Evolutionary conservation across 2,888 invertebrate species (phyloP).

Genomic region (Macrophya alboannulata): DNA sequence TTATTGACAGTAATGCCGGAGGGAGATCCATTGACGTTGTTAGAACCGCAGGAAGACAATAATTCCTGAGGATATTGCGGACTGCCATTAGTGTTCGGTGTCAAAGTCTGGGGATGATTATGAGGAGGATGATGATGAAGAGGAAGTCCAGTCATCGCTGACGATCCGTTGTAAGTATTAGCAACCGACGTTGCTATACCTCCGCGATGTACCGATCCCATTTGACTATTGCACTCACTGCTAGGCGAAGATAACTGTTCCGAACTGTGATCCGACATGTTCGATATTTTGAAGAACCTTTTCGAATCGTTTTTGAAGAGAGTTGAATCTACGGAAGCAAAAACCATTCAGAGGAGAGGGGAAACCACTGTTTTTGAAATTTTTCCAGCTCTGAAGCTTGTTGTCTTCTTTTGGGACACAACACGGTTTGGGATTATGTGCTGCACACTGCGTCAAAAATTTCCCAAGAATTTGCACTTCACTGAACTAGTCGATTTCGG

Average conservation of each 20-base stretch:
- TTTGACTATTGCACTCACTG: constrained; percentile 76
- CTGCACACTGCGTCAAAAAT: too few relatives aligned
- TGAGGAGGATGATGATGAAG: constrained; percentile 63
- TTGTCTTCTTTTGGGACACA: too few relatives aligned
- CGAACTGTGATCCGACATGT: constrained; percentile 75
- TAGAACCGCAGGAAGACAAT: constrained; percentile 62
- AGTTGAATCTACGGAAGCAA: neutral
- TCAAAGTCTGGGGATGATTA: constrained; percentile 38
- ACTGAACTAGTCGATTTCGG: neutral
- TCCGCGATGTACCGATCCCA: constrained; percentile 73
- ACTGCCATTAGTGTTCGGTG: constrained; percentile 67
- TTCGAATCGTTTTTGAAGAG: neutral
- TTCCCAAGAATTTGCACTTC: neutral
- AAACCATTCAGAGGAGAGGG: constrained; percentile 3
- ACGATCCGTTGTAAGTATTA: constrained; percentile 60
- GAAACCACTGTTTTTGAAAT: neutral
- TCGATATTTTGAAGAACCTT: constrained; percentile 41
- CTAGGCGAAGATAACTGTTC: constrained; percentile 77
- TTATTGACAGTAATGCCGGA: constrained; percentile 49
- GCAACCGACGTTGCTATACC: constrained; percentile 23
- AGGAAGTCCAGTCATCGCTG: constrained; percentile 65
- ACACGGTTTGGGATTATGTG: neutral
- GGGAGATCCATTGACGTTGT: constrained; percentile 38
- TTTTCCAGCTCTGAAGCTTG: neutral
- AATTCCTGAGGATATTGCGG: constrained; percentile 70